Evolutionary conservation across 2,888 invertebrate genomes (phyloP), one percentile per base, ranked within the genome.

Genomic region (Aphidoletes aphidimyza): DNA sequence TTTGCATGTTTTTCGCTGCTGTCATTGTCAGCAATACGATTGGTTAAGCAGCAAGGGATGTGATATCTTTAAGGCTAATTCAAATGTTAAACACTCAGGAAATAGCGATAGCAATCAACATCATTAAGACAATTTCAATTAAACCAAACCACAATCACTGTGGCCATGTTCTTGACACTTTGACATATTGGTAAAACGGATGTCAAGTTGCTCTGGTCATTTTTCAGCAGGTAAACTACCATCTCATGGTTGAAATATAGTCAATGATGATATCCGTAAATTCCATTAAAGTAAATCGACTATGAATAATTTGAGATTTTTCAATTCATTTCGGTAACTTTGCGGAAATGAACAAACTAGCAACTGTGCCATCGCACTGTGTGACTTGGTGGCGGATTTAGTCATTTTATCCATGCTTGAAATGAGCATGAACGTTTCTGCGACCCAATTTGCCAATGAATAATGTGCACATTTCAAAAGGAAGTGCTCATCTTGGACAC

Each of bases 201-300:
- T n/a, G n/a, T n/a, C n/a, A n/a, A n/a, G n/a, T n/a, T n/a, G n/a
- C n/a, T n/a, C n/a, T n/a, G n/a, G n/a, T n/a, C 54, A 54, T 22
- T 54, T 54, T 2, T 54, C 22, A 47, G 17, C 26, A 22, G n/a
- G 47, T n/a, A 26, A 54, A 17, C 47, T 47, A 5, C 5, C 54
- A 26, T 54, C 26, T 8, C 3, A 42, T 42, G 14, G 54, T 26
- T 22, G 6, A 54, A 54, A 54, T 69, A 14, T 69, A n/a, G 34
- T 69, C 14, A 69, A 69, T 69, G 34, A 69, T 69, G 69, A 34
- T 69, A 30, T 69, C 69, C 69, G 69, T 14, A 69, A 30, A 69
- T 26, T 30, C 14, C 30, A 30, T 69, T 30, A 69, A 69, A 26
- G 69, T 69, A 69, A 69, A 69, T 69, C 34, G 69, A 26, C 34